Evolutionary conservation across 1,140 invertebrate genomes (phyloP), one percentile per base, ranked within the genome.

Genomic region (Saccostrea cuccullata): DNA sequence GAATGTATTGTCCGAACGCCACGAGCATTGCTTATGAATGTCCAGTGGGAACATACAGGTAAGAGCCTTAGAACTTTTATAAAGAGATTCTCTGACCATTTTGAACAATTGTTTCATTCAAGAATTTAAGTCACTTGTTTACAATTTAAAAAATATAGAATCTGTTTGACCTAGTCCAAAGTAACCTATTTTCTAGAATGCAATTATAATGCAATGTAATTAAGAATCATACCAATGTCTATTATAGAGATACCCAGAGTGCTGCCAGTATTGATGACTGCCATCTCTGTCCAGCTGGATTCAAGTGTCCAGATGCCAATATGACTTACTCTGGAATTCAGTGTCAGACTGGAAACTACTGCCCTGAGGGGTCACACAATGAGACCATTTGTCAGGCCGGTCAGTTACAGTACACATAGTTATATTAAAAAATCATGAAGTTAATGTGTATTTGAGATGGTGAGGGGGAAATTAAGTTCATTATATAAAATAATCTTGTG

Each of bases 11-110:
- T 89, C 85, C 90, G 1, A 92, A 93, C 84, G 94, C 91, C 0
- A 92, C 93, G n/a, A 84, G 86, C 8, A 87, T 58, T 17, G 90
- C 93, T 2, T 73, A 89, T 12, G 86, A 91, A 36, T 94, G 94
- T 88, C 94, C 94, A 15, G 73, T 84, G 15, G 94, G 94, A 73
- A 94, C 93, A 84, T 94, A 93, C 92, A 93, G 94, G 93, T 94
- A 86, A 86, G 83, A 47, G 47, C 9, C 47, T 47, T 47, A 47
- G 47, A 47, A 47, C 47, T 47, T 47, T 6, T 47, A 8, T 2
- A 8, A 8, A 47, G 0, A 47, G 6, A 47, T 47, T 47, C 6
- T 6, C 6, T 47, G 40, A 47, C 6, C 6, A 47, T 47, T 47
- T 47, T 47, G 40, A 47, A 47, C 40, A 47, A 47, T 6, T 47